phyloP scores from a whole-genome alignment of 2,797 vertebrate genomes.

The Falco columbarius region DNA sequence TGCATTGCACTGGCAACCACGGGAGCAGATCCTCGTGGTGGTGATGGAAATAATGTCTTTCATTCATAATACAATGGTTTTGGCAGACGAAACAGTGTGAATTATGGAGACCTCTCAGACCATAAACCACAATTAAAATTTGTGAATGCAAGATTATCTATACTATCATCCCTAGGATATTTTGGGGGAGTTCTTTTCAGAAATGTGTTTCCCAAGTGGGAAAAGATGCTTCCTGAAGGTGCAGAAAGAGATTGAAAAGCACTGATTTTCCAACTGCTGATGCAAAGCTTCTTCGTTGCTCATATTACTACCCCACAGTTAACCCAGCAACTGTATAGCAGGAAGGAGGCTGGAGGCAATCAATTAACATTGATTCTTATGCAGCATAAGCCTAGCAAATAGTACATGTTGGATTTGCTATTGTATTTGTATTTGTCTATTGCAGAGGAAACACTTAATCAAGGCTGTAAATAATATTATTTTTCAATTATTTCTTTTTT shows the following conservation, averaged over 20 bases:
- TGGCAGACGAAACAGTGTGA: not conserved
- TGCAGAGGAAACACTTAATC: not conserved
- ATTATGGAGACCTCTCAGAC: not conserved
- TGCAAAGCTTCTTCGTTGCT: not conserved
- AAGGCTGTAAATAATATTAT: not conserved
- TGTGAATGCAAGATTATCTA: not conserved
- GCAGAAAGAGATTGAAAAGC: not conserved
- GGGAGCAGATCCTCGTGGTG: not conserved
- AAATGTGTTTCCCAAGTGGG: not conserved
- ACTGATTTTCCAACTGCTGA: not conserved
- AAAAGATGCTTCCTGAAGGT: not conserved
- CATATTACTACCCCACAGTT: not conserved
- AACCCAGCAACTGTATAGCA: not conserved
- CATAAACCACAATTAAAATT: not conserved
- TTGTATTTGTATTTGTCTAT: not conserved
- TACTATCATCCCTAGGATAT: not conserved
- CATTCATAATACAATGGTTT: not conserved
- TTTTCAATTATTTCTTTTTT: not conserved
- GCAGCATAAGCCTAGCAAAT: not conserved
- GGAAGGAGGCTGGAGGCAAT: not conserved
- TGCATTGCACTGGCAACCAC: rapidly evolving
- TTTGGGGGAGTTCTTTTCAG: not conserved
- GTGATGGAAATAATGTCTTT: not conserved
- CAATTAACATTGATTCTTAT: not conserved
- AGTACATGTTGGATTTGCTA: not conserved